These are phyloP conservation scores for Andrena hattorfiana DNA, from an alignment of 2,888 invertebrate species.

Conservation along the genomic window DNA sequence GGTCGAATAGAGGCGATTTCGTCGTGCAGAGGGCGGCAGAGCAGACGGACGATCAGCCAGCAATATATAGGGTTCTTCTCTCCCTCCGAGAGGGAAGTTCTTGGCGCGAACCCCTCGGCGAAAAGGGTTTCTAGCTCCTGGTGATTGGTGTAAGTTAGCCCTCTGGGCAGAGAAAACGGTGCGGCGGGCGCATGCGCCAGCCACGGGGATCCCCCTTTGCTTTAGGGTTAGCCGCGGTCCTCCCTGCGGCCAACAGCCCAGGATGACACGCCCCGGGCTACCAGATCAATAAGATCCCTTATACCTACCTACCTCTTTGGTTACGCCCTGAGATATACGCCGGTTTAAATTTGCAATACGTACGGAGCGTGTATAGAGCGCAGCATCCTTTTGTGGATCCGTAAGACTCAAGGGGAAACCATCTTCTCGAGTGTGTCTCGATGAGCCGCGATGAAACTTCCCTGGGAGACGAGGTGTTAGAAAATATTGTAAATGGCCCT, in stretches of 20 bases:
- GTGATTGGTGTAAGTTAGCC: slow-evolving; percentile 85
- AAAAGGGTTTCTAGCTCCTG: slow-evolving; percentile 83
- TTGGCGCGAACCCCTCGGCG: slow-evolving; percentile 69
- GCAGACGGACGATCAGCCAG: slow-evolving; percentile 45
- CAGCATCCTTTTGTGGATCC: slow-evolving; percentile 40
- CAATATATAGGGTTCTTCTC: slow-evolving; percentile 41
- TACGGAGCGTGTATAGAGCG: slow-evolving; percentile 19
- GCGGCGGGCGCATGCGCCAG: slow-evolving; percentile 79
- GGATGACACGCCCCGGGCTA: slow-evolving; percentile 85
- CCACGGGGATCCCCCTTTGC: slow-evolving; percentile 79
- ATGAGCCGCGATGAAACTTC: slow-evolving; percentile 37
- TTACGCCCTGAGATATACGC: slow-evolving; percentile 80
- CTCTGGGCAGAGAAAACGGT: slow-evolving; percentile 80
- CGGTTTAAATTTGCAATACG: slow-evolving; percentile 68
- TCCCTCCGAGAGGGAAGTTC: slow-evolving; percentile 71
- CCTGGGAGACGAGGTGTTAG: slow-evolving; percentile 5
- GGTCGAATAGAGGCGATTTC: slow-evolving; percentile 57
- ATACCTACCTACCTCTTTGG: slow-evolving; percentile 78
- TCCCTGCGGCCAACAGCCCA: slow-evolving; percentile 85
- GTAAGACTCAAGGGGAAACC: slow-evolving; percentile 33
- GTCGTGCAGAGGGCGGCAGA: slow-evolving; percentile 45
- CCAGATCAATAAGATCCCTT: slow-evolving; percentile 85
- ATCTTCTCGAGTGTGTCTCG: slow-evolving; percentile 33
- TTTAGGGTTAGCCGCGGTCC: slow-evolving; percentile 84
- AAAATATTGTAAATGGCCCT: slow-evolving; percentile 12